A percentile compares a stretch with the other conserved stretches of the same genome.
These are phyloP conservation scores for Falcaria lacertinaria DNA, from an alignment of 2,888 invertebrate species.

Conservation along the genomic window DNA sequence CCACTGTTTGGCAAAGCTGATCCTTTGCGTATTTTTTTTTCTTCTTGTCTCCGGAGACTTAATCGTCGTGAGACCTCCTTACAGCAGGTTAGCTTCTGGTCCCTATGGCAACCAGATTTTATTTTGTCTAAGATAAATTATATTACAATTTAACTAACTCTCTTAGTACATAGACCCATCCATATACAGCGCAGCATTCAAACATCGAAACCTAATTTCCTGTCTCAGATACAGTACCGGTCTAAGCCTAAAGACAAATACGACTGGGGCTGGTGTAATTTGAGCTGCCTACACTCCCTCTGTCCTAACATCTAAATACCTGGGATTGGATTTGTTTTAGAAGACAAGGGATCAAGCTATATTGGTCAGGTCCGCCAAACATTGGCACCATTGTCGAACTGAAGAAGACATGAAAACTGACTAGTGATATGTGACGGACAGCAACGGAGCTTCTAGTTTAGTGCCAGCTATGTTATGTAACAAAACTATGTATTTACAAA, in stretches of 20 bases:
- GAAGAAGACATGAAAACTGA: conserved; percentile 43
- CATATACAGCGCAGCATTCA: conserved; percentile 50
- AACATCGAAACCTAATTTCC: conserved; percentile 78
- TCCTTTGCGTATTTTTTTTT: too few species aligned
- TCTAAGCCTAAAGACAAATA: conserved; percentile 74
- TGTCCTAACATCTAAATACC: conserved; percentile 5
- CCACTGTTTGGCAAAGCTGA: too few species aligned
- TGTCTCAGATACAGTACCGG: conserved; percentile 69
- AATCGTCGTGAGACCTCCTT: too few species aligned
- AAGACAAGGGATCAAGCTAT: conserved; percentile 30
- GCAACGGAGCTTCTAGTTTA: conserved; percentile 11
- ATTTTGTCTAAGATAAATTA: too few species aligned
- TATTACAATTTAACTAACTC: too few species aligned
- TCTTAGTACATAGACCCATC: conserved; percentile 33
- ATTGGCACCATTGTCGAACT: conserved; percentile 25
- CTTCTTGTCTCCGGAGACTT: too few species aligned
- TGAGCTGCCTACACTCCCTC: conserved; percentile 28
- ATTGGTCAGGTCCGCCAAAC: conserved; percentile 30
- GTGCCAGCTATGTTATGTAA: too few species aligned
- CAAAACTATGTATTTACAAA: too few species aligned
- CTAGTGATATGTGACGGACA: neutral
- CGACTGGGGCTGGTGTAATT: conserved; percentile 38
- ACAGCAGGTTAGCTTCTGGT: too few species aligned
- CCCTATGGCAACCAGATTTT: too few species aligned
- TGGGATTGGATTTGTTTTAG: conserved; percentile 12